phyloP scores from a whole-genome alignment of 2,113 vertebrate genomes.

The Clupea harengus region DNA sequence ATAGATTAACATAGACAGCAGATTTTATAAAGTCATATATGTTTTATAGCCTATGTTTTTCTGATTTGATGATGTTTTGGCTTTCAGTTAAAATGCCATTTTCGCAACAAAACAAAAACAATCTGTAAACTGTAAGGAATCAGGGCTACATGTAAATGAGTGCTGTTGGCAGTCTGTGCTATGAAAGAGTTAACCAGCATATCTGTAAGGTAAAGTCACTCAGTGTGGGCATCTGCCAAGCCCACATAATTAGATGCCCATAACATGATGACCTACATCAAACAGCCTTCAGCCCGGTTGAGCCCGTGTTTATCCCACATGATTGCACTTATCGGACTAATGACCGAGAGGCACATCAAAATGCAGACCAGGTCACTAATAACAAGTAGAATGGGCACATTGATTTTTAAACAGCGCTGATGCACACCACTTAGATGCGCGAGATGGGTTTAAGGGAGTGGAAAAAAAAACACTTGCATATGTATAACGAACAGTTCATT shows the following conservation, averaged over 20 bases:
- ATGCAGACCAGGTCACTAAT: conserved; percentile 48
- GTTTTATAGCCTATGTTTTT: not conserved
- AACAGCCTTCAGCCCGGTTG: conserved; percentile 38
- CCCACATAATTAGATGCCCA: conserved; percentile 47
- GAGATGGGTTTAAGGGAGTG: not conserved
- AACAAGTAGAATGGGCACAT: conserved; percentile 5
- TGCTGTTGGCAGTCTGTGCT: not conserved
- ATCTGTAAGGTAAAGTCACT: not conserved
- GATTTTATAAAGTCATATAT: not conserved
- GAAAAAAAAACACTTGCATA: not conserved
- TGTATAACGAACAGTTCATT: not conserved
- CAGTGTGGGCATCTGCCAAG: not conserved
- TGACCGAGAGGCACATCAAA: conserved; percentile 50
- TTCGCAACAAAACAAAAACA: too few species aligned
- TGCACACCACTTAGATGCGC: not conserved
- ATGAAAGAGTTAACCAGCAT: not conserved
- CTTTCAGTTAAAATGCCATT: too few species aligned
- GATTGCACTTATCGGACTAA: conserved; percentile 57
- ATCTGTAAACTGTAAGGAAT: too few species aligned
- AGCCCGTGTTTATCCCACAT: conserved; percentile 49
- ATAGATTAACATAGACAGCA: not conserved
- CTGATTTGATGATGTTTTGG: not conserved
- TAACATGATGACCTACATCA: conserved; percentile 49
- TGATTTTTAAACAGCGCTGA: not conserved
- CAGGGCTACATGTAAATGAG: too few species aligned